Conservation (phyloP, 2,113 vertebrate genomes). For the Ancistrus triradiatus region DNA sequence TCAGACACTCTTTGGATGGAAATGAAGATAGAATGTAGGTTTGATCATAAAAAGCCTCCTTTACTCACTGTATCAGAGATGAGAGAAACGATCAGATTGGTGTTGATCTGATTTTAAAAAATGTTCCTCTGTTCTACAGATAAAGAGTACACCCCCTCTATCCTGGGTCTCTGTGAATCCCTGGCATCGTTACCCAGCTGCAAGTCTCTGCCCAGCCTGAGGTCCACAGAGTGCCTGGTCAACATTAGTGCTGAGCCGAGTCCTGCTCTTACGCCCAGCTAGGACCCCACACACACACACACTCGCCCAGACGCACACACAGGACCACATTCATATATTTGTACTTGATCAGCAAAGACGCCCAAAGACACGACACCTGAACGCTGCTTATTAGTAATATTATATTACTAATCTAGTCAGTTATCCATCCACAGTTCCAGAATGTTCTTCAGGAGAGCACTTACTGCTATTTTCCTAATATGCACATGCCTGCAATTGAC, state of each 20-base stretch:
- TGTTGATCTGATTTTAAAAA: too few species aligned
- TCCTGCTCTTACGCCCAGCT: slow-evolving; percentile 88
- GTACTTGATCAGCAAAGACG: slow-evolving; percentile 33
- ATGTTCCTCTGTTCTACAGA: slow-evolving; percentile 62
- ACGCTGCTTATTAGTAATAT: too few species aligned
- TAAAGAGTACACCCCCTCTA: slow-evolving; percentile 92
- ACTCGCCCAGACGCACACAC: slow-evolving; percentile 38
- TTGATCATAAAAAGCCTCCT: too few species aligned
- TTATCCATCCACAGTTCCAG: too few species aligned
- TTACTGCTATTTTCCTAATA: too few species aligned
- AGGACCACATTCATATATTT: too few species aligned
- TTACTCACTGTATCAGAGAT: too few species aligned
- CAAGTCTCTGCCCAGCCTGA: slow-evolving; percentile 92
- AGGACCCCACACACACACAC: slow-evolving; percentile 53
- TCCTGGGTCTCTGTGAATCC: slow-evolving; percentile 92
- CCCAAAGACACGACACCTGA: slow-evolving; percentile 40
- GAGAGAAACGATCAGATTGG: too few species aligned
- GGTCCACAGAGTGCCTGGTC: slow-evolving; percentile 96
- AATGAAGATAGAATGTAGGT: too few species aligned
- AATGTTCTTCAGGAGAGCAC: too few species aligned
- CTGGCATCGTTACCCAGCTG: slow-evolving; percentile 91
- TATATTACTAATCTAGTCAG: too few species aligned
- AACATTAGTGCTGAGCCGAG: slow-evolving; percentile 92
- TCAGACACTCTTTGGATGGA: not conserved
- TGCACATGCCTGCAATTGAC: too few species aligned